Evolutionary conservation across 1,140 invertebrate species (phyloP), one percentile per base, ranked within the genome.

Genomic region (Ditylenchus dipsaci): DNA sequence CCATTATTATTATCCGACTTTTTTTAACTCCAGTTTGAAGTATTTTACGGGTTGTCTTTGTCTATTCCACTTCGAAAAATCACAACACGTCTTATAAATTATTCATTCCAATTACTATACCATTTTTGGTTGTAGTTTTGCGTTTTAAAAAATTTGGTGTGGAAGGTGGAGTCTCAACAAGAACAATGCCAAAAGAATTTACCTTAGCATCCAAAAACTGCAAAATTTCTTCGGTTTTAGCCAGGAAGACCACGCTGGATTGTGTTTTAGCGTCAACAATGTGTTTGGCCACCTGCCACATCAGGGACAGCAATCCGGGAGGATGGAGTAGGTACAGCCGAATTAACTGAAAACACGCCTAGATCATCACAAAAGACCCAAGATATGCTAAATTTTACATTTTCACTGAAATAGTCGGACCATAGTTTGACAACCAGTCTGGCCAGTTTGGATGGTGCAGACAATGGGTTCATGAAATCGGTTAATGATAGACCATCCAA

Each of bases 201-300:
- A 69, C 72, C 63, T 76, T 71, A 45, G 67, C 42, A 11, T 63
- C 38, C 17, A 75, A 49, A 42, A 73, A 65, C 19, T 59, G 42
- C 17, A 58, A 26, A 23, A 75, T 29, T 29, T 75, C 73, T 23
- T 76, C 74, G 0, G 47, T 15, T 43, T 75, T 75, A 15, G 27
- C 38, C 15, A 75, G n/a, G 49, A 75, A 75, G 8, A 43, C 59
- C 33, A 75, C 66, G 29, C 62, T 19, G 13, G 68, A 72, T 56
- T 73, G 69, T 17, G 73, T 76, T 47, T 76, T 75, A 15, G 26
- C 67, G 29, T 75, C 73, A 13, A 77, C 63, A 29, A 75, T 75
- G 27, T 73, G 71, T 62, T 73, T 75, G 5, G 74, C 69, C 11
- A 75, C 38, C 53, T 75, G 67, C 73, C 73, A 75, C 73, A 75